Evolutionary conservation across 2,797 vertebrate genomes (phyloP).

Genomic region (Choloepus didactylus): DNA sequence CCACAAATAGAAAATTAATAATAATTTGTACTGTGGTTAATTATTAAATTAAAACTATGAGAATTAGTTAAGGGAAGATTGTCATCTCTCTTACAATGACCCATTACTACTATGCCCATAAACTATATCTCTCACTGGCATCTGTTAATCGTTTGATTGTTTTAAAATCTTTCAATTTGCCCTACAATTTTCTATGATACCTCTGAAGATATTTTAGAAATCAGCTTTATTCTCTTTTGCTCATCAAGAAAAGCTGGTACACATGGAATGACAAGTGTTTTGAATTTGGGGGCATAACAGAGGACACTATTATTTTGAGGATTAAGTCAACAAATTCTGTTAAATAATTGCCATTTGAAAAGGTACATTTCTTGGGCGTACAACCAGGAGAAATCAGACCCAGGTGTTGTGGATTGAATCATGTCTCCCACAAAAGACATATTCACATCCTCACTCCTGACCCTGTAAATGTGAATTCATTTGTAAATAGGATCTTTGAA

Average conservation of each 20-base stretch:
- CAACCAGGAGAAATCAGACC: conserved; percentile 35
- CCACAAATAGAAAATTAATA: conserved; percentile 68
- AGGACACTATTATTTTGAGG: conserved; percentile 29
- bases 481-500: no score
- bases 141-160: conserved; percentile 53
- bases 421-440: no score
- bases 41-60: conserved; percentile 73
- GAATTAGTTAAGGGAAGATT: conserved; percentile 67
- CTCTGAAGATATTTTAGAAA: conserved; percentile 49
- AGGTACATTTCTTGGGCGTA: neutral
- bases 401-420: neutral
- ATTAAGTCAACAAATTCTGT: conserved; percentile 39
- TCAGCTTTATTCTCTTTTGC: conserved; percentile 48
- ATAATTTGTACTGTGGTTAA: conserved; percentile 69
- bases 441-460: no score
- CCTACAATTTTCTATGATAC: conserved; percentile 30
- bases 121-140: neutral
- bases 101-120: neutral
- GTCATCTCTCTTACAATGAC: conserved; percentile 48
- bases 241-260: neutral
- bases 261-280: conserved; percentile 31
- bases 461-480: no score
- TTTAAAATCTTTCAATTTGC: conserved; percentile 13
- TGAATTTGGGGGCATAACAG: conserved; percentile 11
- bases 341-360: conserved; percentile 11